These are phyloP conservation scores for Melipona bicolor DNA, from an alignment of 2,888 invertebrate genomes.

Conservation along the genomic window DNA sequence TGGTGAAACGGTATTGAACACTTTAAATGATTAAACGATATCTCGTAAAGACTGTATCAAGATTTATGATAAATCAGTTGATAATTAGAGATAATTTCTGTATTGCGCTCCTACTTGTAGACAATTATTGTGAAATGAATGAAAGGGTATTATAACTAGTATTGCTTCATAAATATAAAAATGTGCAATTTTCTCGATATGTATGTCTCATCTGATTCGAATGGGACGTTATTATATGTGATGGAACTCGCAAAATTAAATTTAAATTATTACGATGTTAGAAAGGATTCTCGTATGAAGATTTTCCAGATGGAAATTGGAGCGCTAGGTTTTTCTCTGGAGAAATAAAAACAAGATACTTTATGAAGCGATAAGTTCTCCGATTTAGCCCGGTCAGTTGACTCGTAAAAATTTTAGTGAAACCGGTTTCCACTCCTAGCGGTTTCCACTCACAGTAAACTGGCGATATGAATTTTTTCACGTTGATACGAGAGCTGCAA, in stretches of 20 bases:
- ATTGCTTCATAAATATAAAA: neutral
- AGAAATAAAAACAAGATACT: neutral
- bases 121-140: neutral
- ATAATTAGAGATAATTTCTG: no score
- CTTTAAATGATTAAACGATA: neutral
- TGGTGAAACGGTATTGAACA: neutral
- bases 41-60: neutral
- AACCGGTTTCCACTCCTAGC: conserved; percentile 36
- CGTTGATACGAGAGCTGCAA: conserved; percentile 4
- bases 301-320: neutral
- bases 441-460: conserved; percentile 19
- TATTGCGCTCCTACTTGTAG: neutral
- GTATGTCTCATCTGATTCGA: neutral
- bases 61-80: neutral
- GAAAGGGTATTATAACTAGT: neutral
- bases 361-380: conserved; percentile 21
- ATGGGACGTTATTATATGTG: neutral
- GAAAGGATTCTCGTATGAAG: conserved; percentile 7
- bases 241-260: neutral
- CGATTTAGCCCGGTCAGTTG: neutral
- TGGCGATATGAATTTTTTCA: conserved; percentile 28
- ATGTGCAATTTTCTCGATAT: neutral
- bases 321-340: neutral
- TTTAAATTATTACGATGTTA: neutral
- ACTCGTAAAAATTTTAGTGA: conserved; percentile 38